These are phyloP conservation scores for Macrotrachela quadricornifera DNA, from an alignment of 1,140 invertebrate species.

Conservation along the genomic window DNA sequence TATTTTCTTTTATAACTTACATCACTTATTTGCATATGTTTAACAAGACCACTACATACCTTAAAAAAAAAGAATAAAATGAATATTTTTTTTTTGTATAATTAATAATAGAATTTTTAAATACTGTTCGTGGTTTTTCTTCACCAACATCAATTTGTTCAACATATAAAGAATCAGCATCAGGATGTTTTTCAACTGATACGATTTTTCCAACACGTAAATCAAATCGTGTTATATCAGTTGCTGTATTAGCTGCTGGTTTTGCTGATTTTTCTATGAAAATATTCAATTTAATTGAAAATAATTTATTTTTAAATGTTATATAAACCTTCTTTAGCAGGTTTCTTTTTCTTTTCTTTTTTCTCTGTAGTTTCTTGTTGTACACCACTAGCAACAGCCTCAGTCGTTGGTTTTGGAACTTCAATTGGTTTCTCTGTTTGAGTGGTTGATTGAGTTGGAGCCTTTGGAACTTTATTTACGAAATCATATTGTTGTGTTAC, in stretches of 20 bases:
- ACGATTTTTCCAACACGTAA: constrained; percentile 62
- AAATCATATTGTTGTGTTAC: neutral
- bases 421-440: neutral
- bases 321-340: neutral
- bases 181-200: constrained; percentile 57
- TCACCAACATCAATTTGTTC: constrained; percentile 75
- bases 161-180: constrained; percentile 69
- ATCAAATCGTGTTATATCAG: constrained; percentile 52
- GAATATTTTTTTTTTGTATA: too few relatives aligned
- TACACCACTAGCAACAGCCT: too few relatives aligned
- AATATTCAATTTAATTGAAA: neutral
- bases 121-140: constrained; percentile 45
- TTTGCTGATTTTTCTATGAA: neutral
- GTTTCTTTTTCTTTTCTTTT: neutral
- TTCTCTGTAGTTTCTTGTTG: neutral
- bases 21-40: neutral
- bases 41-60: constrained; percentile 6
- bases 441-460: too few relatives aligned
- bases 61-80: too few relatives aligned
- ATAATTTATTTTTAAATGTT: too few relatives aligned
- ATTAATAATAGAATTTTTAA: too few relatives aligned
- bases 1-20: neutral
- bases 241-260: too few relatives aligned
- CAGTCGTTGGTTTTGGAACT: neutral
- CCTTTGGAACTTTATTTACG: neutral